Base-by-base conservation (phyloP, 2,888 invertebrate genomes). In the Schizotus pectinicornis region DNA sequence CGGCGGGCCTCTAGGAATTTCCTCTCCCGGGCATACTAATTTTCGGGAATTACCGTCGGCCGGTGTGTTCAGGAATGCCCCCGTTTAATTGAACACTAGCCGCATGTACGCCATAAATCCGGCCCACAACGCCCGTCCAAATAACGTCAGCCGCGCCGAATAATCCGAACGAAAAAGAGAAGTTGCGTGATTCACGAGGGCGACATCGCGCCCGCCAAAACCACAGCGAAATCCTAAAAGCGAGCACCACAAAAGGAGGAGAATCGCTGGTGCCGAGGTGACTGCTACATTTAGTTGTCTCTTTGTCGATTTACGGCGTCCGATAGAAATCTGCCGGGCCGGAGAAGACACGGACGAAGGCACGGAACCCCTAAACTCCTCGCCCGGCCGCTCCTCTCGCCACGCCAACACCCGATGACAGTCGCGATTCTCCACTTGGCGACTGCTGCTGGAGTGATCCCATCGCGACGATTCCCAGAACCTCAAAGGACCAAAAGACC, bases 271-370 rank as follows among this genome's bases (percentile, higher is more conserved):
- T 52, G 65, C 57, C 60, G 59, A 62, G 56, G 66, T 59, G 68
- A 65, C 65, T 67, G 69, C 67, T 70, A 70, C 70, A 71, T 70
- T 70, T 70, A 70, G 68, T 69, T 70, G 70, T 71, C 69, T 69
- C 68, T 69, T 69, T 59, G 66, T 67, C 68, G 71, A 77, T 77
- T 77, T 77, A 78, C 74, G 73, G 73, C 75, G 68, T 53, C 71
- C 73, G 77, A 78, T 78, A 77, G 74, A 73, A 74, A 78, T 78
- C 77, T 77, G 73, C 72, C 61, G 65, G 68, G 68, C 59, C 60
- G 68, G 22, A 49, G 48, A 55, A 50, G 49, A 50, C 53, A 43
- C 42, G 52, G 42, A 52, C 39, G 49, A 31, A 49, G 39, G 42
- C 51, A 51, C 51, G 43, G 35, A 35, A 54, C 54, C 54, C 54